Evolutionary conservation across 2,797 vertebrate genomes (phyloP).

Genomic region (Hylomyscus alleni): DNA sequence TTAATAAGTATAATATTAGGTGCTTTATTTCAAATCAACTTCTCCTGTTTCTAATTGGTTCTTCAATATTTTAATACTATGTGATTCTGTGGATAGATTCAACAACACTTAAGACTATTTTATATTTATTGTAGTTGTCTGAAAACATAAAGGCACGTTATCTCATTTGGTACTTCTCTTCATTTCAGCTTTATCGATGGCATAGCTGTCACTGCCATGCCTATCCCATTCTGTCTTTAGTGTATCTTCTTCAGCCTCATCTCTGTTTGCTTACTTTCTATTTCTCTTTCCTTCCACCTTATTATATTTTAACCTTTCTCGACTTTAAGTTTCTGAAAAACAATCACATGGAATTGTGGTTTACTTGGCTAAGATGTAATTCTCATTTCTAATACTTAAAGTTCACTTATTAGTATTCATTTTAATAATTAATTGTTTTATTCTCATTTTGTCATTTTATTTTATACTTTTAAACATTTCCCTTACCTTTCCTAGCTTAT

Average conservation of each 20-base stretch:
- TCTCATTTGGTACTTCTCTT: constrained; percentile 17
- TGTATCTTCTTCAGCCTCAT: neutral
- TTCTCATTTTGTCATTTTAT: constrained; percentile 17
- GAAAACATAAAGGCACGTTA: neutral
- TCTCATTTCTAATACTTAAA: constrained; percentile 20
- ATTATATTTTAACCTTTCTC: neutral
- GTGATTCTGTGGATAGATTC: constrained; percentile 7
- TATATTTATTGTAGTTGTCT: neutral
- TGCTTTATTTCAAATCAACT: neutral
- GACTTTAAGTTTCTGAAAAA: constrained; percentile 40
- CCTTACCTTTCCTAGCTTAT: neutral
- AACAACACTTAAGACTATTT: neutral
- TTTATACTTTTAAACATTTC: constrained; percentile 34
- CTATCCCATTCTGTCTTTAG: neutral
- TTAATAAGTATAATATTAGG: constrained; percentile 12
- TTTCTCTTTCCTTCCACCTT: neutral
- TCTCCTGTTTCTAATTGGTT: neutral
- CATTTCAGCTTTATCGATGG: constrained; percentile 3
- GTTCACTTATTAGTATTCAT: neutral
- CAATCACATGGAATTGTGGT: neutral
- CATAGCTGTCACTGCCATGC: neutral
- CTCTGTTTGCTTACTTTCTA: neutral
- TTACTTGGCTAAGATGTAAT: neutral
- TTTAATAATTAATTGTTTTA: constrained; percentile 18
- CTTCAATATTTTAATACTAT: constrained; percentile 45